A percentile compares a stretch with the other conserved stretches of the same genome.
These are phyloP conservation scores for Xiphophorus hellerii DNA, from an alignment of 2,113 vertebrate species.

Conservation along the genomic window DNA sequence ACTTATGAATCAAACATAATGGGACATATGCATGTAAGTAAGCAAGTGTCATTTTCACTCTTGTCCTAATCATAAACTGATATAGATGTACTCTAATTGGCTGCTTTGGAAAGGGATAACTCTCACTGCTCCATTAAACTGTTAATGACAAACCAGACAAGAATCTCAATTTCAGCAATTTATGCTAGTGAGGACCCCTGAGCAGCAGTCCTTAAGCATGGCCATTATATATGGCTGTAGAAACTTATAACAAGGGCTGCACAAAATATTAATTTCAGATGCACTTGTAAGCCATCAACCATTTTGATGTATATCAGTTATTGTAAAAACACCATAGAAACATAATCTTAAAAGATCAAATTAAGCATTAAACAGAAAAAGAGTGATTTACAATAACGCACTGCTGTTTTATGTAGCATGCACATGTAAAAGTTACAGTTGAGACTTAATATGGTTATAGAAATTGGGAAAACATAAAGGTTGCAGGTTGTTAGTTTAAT, in stretches of 20 bases:
- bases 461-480: too few relatives aligned
- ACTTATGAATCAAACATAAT: background rate
- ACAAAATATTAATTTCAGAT: conserved; percentile 25
- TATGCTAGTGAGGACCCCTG: background rate
- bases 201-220: background rate
- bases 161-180: conserved; percentile 7
- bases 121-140: conserved; percentile 6
- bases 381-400: background rate
- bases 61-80: conserved; percentile 3
- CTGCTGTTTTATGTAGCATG: too few relatives aligned
- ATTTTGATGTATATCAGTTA: conserved; percentile 4
- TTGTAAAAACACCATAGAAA: conserved; percentile 1
- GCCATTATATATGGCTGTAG: background rate
- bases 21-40: background rate
- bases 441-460: too few relatives aligned
- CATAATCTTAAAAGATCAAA: too few relatives aligned
- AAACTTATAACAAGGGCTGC: conserved; percentile 25
- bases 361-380: background rate
- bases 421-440: too few relatives aligned
- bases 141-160: background rate
- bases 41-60: background rate
- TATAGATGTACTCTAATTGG: background rate
- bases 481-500: too few relatives aligned
- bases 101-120: conserved; percentile 19
- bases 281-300: conserved; percentile 36